Conservation (phyloP, 2,888 invertebrate genomes). For the Lycophotia porphyrea region DNA sequence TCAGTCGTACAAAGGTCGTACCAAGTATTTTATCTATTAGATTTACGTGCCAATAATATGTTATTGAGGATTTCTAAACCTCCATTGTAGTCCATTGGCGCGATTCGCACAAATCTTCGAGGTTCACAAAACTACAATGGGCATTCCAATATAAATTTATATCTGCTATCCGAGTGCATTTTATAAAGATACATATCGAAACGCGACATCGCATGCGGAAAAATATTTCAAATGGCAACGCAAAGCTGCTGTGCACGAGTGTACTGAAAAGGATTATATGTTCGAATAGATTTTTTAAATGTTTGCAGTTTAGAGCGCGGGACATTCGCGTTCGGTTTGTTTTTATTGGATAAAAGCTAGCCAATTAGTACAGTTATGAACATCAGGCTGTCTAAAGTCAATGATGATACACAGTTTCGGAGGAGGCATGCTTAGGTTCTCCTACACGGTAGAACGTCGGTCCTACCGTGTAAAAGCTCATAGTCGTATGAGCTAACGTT, state of each 20-base stretch:
- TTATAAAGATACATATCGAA: conserved; percentile 63
- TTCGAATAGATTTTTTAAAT: conserved; percentile 57
- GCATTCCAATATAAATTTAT: conserved; percentile 72
- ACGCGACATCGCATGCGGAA: conserved; percentile 55
- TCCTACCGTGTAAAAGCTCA: too few species aligned
- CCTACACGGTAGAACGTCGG: not conserved
- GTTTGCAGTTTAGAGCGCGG: conserved; percentile 43
- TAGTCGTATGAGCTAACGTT: not conserved
- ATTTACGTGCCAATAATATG: conserved; percentile 64
- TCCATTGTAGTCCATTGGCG: conserved; percentile 58
- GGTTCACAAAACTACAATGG: conserved; percentile 71
- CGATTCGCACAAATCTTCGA: conserved; percentile 67
- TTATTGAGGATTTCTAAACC: conserved; percentile 51
- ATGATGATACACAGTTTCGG: conserved; percentile 1
- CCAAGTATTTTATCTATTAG: conserved; percentile 56
- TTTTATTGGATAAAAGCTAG: conserved; percentile 36
- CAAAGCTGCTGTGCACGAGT: conserved; percentile 52
- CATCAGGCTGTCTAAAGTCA: not conserved
- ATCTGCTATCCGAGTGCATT: conserved; percentile 65
- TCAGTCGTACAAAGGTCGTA: conserved; percentile 26
- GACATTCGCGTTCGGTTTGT: conserved; percentile 28
- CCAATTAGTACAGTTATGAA: conserved; percentile 33
- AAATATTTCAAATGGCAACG: conserved; percentile 63
- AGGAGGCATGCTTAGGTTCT: not conserved
- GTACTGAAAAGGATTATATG: conserved; percentile 60